Base-by-base conservation (phyloP, 1,140 invertebrate genomes). In the Dufourea novaeangliae region DNA sequence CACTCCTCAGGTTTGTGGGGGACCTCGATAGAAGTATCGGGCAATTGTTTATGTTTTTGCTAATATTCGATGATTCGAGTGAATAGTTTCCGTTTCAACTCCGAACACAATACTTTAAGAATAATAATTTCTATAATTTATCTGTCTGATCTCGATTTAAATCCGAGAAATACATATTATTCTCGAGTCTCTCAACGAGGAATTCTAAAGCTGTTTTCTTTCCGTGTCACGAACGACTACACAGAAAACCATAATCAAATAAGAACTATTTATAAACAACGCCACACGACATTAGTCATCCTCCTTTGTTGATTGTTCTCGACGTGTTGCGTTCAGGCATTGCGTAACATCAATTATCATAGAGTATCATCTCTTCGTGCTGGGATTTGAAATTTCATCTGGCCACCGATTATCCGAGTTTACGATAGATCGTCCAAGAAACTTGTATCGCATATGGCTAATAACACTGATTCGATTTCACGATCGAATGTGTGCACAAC, bases 211-310 rank as follows among this genome's bases (percentile, higher is more conserved):
- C 37, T 17, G 14, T 63, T 17, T 64, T n/a, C n/a, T n/a, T 39
- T 8, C 20, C 22, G 11, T 27, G 44, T 50, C 56, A n/a, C 14
- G 7, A 39, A 1, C 11, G 20, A 2, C 11, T 32, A 14, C 6
- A 8, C 44, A 25, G 6, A 29, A 54, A 29, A 39, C 8, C 3
- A 75, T 57, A 20, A 14, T 39, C 12, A n/a, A 17, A 20, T 0
- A 14, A 27, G 14, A 66, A 66, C 32, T 27, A 75, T 59, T 75
- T 59, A 59, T 68, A 59, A 46, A 17, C 29, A 68, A 41, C 67
- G 20, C 0, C 22, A 37, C 25, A 27, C 7, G 11, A 57, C 11
- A 22, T 66, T 75, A 75, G 29, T 75, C 22, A 59, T 59, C 3
- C 20, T n/a, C 5, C 39, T 37, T 57, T 37, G 22, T 32, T 25